Evolutionary conservation across 2,113 vertebrate genomes (phyloP).

Genomic region (Plectropomus leopardus): DNA sequence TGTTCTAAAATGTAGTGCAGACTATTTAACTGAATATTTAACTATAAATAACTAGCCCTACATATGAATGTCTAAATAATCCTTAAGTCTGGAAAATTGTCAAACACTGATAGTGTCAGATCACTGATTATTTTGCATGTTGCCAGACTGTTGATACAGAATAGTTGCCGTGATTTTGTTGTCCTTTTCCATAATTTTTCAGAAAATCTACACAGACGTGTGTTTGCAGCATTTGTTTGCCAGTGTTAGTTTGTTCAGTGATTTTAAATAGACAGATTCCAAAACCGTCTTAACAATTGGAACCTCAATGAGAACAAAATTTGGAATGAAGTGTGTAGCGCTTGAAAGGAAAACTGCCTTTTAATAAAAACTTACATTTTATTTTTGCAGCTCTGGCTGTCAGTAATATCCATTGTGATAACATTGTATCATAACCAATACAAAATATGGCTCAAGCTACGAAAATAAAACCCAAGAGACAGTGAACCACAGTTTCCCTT

Average conservation of each 20-base stretch:
- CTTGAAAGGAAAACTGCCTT: background rate
- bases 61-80: background rate
- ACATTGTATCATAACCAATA: too few relatives aligned
- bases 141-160: background rate
- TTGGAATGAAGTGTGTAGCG: background rate
- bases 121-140: background rate
- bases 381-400: too few relatives aligned
- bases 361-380: too few relatives aligned
- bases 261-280: background rate
- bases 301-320: too few relatives aligned
- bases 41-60: background rate
- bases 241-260: background rate
- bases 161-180: background rate
- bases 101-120: too few relatives aligned
- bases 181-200: background rate
- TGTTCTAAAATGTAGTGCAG: background rate
- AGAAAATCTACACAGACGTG: background rate
- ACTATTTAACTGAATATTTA: background rate
- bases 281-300: background rate
- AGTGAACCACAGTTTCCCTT: too few relatives aligned
- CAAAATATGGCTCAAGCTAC: too few relatives aligned
- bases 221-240: background rate
- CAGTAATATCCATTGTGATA: too few relatives aligned
- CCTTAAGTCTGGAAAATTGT: background rate
- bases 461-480: too few relatives aligned